Percentiles rank a stretch among this genome's conserved stretches.
phyloP scores from a whole-genome alignment of 2,113 vertebrate genomes.

The Syrmaticus mikado region DNA sequence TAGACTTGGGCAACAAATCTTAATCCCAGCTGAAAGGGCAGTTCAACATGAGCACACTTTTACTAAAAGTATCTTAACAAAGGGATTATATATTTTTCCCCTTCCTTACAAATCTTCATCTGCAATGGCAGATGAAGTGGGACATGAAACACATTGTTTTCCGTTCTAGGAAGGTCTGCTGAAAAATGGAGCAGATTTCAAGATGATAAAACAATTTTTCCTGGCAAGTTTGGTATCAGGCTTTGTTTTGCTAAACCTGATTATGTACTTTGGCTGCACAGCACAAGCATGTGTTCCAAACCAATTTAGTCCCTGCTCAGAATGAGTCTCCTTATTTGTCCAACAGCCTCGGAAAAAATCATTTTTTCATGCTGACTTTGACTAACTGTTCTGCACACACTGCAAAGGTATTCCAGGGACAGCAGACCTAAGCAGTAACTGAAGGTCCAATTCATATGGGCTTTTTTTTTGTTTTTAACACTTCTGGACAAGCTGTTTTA shows the following conservation, averaged over 20 bases:
- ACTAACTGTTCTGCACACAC: slow-evolving; percentile 39
- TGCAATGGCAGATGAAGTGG: slow-evolving; percentile 34
- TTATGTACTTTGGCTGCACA: slow-evolving; percentile 77
- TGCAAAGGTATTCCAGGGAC: slow-evolving; percentile 64
- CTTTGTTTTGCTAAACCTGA: slow-evolving; percentile 76
- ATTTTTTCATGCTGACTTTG: slow-evolving; percentile 56
- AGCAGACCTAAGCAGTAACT: slow-evolving; percentile 15
- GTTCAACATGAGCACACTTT: slow-evolving; percentile 57
- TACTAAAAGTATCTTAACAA: slow-evolving; percentile 66
- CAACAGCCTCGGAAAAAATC: slow-evolving; percentile 73
- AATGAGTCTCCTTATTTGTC: slow-evolving; percentile 77
- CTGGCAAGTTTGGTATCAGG: slow-evolving; percentile 68
- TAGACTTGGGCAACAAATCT: slow-evolving; percentile 55
- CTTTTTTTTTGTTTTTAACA: neutral
- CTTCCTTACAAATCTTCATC: slow-evolving; percentile 60
- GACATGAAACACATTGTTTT: slow-evolving; percentile 64
- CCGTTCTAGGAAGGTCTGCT: slow-evolving; percentile 65
- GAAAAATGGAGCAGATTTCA: slow-evolving; percentile 67
- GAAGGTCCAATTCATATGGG: neutral
- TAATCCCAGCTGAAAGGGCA: slow-evolving; percentile 62
- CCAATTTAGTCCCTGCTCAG: slow-evolving; percentile 65
- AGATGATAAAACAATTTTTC: slow-evolving; percentile 69
- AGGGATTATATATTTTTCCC: slow-evolving; percentile 64
- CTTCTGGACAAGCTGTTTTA: slow-evolving; percentile 9
- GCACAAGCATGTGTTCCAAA: slow-evolving; percentile 69